Conservation (phyloP, 1,140 invertebrate species). For the Panonychus citri region DNA sequence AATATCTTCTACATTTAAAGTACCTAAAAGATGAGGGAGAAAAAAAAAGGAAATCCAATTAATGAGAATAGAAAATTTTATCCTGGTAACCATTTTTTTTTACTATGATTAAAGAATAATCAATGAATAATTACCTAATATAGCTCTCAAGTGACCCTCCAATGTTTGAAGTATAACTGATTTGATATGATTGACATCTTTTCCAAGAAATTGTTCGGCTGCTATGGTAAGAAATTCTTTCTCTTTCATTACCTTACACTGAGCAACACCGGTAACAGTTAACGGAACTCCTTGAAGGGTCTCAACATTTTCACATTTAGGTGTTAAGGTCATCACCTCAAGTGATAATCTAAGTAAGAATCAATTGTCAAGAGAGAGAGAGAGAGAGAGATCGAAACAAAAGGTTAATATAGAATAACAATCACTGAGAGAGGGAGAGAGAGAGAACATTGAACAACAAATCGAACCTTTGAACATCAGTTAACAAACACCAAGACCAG, state of each 20-base stretch:
- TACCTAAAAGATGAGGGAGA: slow-evolving; percentile 34
- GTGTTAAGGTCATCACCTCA: slow-evolving; percentile 31
- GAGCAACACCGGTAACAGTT: slow-evolving; percentile 84
- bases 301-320: slow-evolving; percentile 84
- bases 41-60: background rate
- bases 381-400: slow-evolving; percentile 63
- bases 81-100: no score
- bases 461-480: slow-evolving; percentile 48
- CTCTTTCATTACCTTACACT: slow-evolving; percentile 46
- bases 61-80: no score
- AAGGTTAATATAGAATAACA: no score
- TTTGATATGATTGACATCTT: slow-evolving; percentile 69
- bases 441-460: slow-evolving; percentile 29
- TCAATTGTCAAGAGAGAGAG: slow-evolving; percentile 29
- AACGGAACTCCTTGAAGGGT: slow-evolving; percentile 81
- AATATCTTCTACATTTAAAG: slow-evolving; percentile 88
- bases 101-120: no score
- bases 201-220: slow-evolving; percentile 90
- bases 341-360: background rate
- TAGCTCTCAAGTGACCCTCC: slow-evolving; percentile 87
- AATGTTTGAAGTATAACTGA: slow-evolving; percentile 39
- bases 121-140: slow-evolving; percentile 22
- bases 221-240: slow-evolving; percentile 81
- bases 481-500: slow-evolving; percentile 93
- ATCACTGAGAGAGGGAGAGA: slow-evolving; percentile 65